phyloP scores from a whole-genome alignment of 2,888 invertebrate genomes.

The Drosophila emarginata region DNA sequence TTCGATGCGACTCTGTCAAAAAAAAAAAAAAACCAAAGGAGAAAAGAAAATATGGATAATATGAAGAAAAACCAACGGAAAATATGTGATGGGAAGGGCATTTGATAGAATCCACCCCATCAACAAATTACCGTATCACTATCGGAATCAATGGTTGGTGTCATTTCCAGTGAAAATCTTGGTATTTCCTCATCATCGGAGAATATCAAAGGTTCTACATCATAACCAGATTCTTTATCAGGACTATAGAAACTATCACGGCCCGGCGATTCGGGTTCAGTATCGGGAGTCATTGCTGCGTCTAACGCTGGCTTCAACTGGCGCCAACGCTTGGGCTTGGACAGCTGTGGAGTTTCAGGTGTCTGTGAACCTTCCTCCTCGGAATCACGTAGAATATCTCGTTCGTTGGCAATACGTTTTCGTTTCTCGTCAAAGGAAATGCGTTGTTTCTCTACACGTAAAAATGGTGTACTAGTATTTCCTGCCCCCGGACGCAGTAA shows the following conservation, averaged over 20 bases:
- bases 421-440: slow-evolving; percentile 82
- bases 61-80: not conserved
- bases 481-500: slow-evolving; percentile 61
- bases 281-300: slow-evolving; percentile 73
- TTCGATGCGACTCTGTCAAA: slow-evolving; percentile 81
- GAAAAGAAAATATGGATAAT: not conserved
- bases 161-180: slow-evolving; percentile 82
- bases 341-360: slow-evolving; percentile 29
- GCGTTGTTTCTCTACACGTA: slow-evolving; percentile 80
- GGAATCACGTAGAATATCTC: slow-evolving; percentile 81
- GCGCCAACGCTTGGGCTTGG: slow-evolving; percentile 76
- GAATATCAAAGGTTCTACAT: slow-evolving; percentile 84
- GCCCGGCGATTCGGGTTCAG: slow-evolving; percentile 72
- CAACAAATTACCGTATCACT: slow-evolving; percentile 82
- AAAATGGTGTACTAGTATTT: slow-evolving; percentile 74
- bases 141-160: slow-evolving; percentile 82
- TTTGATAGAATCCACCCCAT: slow-evolving; percentile 1
- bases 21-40: not conserved
- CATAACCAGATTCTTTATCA: slow-evolving; percentile 84
- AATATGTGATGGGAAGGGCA: not conserved
- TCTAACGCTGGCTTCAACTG: slow-evolving; percentile 68
- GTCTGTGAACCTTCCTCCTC: slow-evolving; percentile 74
- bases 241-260: slow-evolving; percentile 85
- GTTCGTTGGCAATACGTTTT: slow-evolving; percentile 80
- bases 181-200: slow-evolving; percentile 85